Percentiles rank a stretch among this genome's conserved stretches.
Evolutionary conservation across 2,888 invertebrate genomes (phyloP).

Genomic region (Chironomus riparius): DNA sequence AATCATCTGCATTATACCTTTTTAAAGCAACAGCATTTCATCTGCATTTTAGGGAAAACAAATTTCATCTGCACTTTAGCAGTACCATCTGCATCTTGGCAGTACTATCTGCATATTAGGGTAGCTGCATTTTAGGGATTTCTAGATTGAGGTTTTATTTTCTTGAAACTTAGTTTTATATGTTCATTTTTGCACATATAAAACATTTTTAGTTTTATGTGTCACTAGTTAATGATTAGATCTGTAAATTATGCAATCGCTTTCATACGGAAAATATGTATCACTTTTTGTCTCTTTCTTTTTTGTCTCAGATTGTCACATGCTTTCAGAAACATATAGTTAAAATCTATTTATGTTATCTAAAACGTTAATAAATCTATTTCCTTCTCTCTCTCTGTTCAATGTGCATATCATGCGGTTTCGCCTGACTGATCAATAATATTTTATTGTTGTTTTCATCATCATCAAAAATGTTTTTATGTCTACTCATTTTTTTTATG

Average conservation of each 20-base stretch:
- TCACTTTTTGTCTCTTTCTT: background rate
- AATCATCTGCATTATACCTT: too few relatives aligned
- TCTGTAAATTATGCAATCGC: background rate
- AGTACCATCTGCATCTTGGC: too few relatives aligned
- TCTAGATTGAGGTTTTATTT: too few relatives aligned
- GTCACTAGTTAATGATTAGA: background rate
- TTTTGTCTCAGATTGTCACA: background rate
- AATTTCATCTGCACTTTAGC: too few relatives aligned
- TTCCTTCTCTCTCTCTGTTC: background rate
- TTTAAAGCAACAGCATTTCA: too few relatives aligned
- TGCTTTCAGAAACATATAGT: background rate
- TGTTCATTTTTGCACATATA: too few relatives aligned
- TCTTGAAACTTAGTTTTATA: too few relatives aligned
- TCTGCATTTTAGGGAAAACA: too few relatives aligned
- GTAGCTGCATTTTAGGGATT: too few relatives aligned
- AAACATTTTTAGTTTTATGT: background rate
- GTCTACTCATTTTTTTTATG: background rate
- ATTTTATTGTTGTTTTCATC: background rate
- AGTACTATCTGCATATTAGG: too few relatives aligned
- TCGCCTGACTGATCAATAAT: too few relatives aligned
- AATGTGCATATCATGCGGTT: background rate
- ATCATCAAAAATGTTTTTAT: background rate
- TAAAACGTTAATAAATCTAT: background rate
- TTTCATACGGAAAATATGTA: background rate
- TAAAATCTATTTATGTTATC: background rate